phyloP scores from a whole-genome alignment of 2,888 invertebrate species.

The Chrysina gloriosa region DNA sequence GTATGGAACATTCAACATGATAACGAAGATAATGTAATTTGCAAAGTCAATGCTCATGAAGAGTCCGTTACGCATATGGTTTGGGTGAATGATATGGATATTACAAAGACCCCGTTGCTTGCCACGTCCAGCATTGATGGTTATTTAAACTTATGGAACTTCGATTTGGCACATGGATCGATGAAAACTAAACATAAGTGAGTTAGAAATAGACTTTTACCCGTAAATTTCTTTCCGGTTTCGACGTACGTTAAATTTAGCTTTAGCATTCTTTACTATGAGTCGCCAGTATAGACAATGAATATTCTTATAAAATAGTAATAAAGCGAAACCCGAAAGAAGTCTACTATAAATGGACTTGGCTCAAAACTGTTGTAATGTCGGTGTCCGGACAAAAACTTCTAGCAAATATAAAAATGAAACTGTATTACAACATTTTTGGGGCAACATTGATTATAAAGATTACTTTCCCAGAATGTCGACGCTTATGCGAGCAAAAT shows the following conservation, averaged over 20 bases:
- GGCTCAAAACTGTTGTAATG: too few relatives aligned
- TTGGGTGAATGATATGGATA: constrained; percentile 60
- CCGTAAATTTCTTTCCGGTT: neutral
- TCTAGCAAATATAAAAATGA: too few relatives aligned
- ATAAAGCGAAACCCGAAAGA: too few relatives aligned
- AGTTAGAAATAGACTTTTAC: neutral
- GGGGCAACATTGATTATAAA: neutral
- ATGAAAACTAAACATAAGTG: constrained; percentile 53
- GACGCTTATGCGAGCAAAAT: too few relatives aligned
- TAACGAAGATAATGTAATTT: constrained; percentile 54
- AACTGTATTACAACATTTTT: neutral
- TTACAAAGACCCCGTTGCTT: constrained; percentile 53
- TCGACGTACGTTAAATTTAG: too few relatives aligned
- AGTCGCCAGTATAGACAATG: too few relatives aligned
- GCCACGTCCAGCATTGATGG: constrained; percentile 60
- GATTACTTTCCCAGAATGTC: too few relatives aligned
- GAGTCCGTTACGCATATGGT: constrained; percentile 59
- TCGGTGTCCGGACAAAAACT: too few relatives aligned
- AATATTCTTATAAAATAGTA: too few relatives aligned
- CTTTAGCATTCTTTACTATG: too few relatives aligned
- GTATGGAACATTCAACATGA: constrained; percentile 60
- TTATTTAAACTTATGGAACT: constrained; percentile 59
- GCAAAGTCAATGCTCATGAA: constrained; percentile 56
- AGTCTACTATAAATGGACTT: too few relatives aligned
- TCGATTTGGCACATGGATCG: constrained; percentile 46